Evolutionary conservation across 2,113 vertebrate species (phyloP), one percentile per base, ranked within the genome.

Genomic region (Penelope pileata): DNA sequence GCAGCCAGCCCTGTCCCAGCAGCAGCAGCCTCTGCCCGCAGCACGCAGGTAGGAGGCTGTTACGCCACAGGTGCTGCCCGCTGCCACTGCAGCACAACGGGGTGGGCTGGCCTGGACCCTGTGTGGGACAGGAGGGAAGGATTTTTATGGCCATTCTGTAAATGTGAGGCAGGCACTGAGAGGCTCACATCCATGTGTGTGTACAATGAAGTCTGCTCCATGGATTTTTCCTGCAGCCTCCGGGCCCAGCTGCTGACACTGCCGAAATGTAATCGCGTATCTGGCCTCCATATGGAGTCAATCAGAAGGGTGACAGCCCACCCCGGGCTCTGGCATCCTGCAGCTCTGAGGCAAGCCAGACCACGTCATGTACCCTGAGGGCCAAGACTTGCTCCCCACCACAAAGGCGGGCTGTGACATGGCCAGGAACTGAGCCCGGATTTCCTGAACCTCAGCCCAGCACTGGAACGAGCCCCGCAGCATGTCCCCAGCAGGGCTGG

Each of bases 41-140:
- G 48, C n/a, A 32, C 0, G 0, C 0, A 0, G 2, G 12, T 3
- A 14, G 8, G 4, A 38, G 59, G 43, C 0, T 80, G 50, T 21
- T 40, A 45, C 58, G 79, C 66, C 79, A 64, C 38, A 32, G 51
- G 40, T 1, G 12, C 5, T 18, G 70, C 63, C 22, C 22, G 42
- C 16, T 45, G 62, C 32, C 34, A n/a, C 27, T 24, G 43, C 88
- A 42, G 70, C 68, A 78, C 51, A 38, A 40, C 34, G 34, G 15
- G 66, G 18, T 51, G 42, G 2, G 12, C 7, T n/a, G 42, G 47
- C 24, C 36, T 0, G 0, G 38, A 14, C 47, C 80, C 60, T 66
- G 47, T 18, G 66, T n/a, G 38, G 56, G 48, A 64, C 81, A 56
- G 23, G 27, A 91, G 12, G 9, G 38, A 77, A 88, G 54, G n/a